Evolutionary conservation across 2,888 invertebrate genomes (phyloP).

Genomic region (Drosophila rubida): DNA sequence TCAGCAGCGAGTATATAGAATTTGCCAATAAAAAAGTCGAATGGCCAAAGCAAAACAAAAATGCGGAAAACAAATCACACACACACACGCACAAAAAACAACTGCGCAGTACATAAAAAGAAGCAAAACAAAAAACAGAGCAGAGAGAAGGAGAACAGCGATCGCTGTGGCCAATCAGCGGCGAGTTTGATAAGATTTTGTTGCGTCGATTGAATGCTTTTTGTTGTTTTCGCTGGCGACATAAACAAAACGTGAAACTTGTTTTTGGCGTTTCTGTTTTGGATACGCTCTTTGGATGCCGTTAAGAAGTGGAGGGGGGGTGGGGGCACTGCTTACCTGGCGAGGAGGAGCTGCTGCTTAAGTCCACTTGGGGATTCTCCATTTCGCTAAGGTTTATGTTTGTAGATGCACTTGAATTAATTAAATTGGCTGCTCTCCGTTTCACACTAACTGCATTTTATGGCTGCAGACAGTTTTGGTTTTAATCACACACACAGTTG

Average conservation of each 20-base stretch:
- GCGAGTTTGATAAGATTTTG: conserved; percentile 72
- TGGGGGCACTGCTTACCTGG: conserved; percentile 1
- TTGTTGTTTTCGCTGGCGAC: conserved; percentile 17
- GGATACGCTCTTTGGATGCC: conserved; percentile 4
- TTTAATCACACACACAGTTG: conserved; percentile 12
- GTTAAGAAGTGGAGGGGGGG: background rate
- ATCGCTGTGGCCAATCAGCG: conserved; percentile 70
- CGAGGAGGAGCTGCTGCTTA: conserved; percentile 10
- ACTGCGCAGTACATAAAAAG: conserved; percentile 71
- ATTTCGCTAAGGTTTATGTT: conserved; percentile 23
- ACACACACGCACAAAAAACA: conserved; percentile 43
- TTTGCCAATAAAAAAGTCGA: conserved; percentile 74
- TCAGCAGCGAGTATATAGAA: background rate
- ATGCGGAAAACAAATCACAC: conserved; percentile 38
- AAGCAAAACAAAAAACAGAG: conserved; percentile 34
- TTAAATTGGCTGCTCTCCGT: background rate
- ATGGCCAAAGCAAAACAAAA: conserved; percentile 66
- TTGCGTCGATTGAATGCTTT: background rate
- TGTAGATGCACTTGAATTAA: background rate
- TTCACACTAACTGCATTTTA: conserved; percentile 20
- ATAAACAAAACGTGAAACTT: conserved; percentile 51
- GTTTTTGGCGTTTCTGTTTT: conserved; percentile 33
- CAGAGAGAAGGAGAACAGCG: conserved; percentile 22
- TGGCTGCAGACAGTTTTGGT: conserved; percentile 18
- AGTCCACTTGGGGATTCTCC: conserved; percentile 38